These are phyloP conservation scores for Prinia subflava DNA, from an alignment of 2,113 vertebrate species.

Conservation along the genomic window DNA sequence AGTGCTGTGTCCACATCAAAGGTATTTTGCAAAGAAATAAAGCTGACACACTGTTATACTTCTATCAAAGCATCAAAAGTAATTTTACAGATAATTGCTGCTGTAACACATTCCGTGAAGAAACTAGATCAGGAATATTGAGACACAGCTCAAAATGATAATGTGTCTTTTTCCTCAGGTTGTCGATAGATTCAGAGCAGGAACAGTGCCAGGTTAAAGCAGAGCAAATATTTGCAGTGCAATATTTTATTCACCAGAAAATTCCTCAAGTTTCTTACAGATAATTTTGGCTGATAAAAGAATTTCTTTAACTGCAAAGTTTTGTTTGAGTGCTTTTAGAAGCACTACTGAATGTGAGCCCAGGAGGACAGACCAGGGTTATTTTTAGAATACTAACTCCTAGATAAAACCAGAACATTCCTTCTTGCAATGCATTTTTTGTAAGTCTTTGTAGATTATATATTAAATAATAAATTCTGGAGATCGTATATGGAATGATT, in stretches of 20 bases:
- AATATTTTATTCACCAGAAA: conserved; percentile 4
- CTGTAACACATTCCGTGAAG: neutral
- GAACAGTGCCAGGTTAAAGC: neutral
- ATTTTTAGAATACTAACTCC: neutral
- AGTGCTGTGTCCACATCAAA: neutral
- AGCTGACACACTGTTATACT: neutral
- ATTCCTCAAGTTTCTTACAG: neutral
- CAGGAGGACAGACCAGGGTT: neutral
- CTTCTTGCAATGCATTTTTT: neutral
- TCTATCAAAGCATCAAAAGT: neutral
- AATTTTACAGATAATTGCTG: neutral
- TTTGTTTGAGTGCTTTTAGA: neutral
- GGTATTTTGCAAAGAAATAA: neutral
- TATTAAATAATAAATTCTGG: neutral
- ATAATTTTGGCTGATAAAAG: conserved; percentile 3
- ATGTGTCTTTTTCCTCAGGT: neutral
- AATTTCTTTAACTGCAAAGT: neutral
- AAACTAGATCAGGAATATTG: neutral
- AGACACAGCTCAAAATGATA: neutral
- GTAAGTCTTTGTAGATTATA: neutral
- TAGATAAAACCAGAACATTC: neutral
- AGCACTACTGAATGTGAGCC: neutral
- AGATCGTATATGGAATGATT: neutral
- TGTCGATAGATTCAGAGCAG: neutral
- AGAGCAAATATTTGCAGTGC: conserved; percentile 3